Percentiles rank a stretch among this genome's conserved stretches.
Evolutionary conservation across 2,888 invertebrate genomes (phyloP).

Genomic region (Xanthia togata): DNA sequence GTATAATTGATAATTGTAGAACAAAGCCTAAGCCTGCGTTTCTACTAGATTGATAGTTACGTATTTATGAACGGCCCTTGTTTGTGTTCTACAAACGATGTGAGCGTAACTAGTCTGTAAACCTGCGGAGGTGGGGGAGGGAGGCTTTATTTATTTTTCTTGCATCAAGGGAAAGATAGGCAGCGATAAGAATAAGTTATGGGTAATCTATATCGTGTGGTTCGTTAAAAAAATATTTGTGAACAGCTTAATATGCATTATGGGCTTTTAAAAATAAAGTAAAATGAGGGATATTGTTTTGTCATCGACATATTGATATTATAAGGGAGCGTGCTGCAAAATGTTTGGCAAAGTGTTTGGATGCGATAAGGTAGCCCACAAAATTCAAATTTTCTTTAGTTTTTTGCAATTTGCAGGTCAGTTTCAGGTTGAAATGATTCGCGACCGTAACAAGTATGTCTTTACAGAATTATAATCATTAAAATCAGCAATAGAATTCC

Average conservation of each 20-base stretch:
- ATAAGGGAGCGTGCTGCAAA: too few relatives aligned
- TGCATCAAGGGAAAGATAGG: slow-evolving; percentile 38
- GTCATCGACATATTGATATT: too few relatives aligned
- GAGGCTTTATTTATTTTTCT: slow-evolving; percentile 46
- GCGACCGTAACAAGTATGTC: too few relatives aligned
- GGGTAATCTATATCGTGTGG: slow-evolving; percentile 10
- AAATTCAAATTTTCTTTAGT: too few relatives aligned
- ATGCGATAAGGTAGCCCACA: too few relatives aligned
- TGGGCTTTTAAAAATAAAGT: not conserved
- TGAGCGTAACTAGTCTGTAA: slow-evolving; percentile 50
- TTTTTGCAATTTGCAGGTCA: too few relatives aligned
- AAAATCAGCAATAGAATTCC: too few relatives aligned
- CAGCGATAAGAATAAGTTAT: slow-evolving; percentile 20
- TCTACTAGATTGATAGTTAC: slow-evolving; percentile 50
- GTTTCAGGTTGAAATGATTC: too few relatives aligned
- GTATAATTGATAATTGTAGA: slow-evolving; percentile 39
- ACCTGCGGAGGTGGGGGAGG: slow-evolving; percentile 21
- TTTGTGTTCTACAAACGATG: slow-evolving; percentile 56
- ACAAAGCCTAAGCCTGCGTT: slow-evolving; percentile 37
- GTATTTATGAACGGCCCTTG: slow-evolving; percentile 56
- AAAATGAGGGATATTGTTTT: not conserved
- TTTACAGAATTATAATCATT: too few relatives aligned
- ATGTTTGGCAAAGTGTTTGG: too few relatives aligned
- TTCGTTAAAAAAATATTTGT: slow-evolving; percentile 13
- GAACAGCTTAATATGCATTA: not conserved